phyloP scores from a whole-genome alignment of 2,113 vertebrate species.

The Vulpes ferrilata region DNA sequence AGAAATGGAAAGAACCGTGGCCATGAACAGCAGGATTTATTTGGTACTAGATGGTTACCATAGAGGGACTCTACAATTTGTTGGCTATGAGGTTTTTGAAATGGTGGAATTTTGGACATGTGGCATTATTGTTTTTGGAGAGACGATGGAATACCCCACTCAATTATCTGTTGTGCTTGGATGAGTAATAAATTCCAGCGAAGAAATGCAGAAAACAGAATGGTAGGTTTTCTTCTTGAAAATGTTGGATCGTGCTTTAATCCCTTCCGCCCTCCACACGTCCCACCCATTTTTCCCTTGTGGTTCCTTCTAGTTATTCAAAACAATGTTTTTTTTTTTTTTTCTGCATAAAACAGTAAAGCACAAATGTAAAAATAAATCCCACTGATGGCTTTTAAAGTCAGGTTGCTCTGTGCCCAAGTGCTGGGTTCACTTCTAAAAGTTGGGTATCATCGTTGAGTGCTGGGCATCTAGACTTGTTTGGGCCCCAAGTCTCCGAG shows the following conservation, averaged over 20 bases:
- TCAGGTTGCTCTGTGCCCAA: not conserved
- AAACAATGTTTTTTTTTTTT: slow-evolving; percentile 48
- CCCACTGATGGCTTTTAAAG: not conserved
- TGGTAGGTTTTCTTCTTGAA: not conserved
- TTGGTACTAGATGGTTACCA: slow-evolving; percentile 68
- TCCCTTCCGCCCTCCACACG: not conserved
- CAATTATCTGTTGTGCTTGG: slow-evolving; percentile 66
- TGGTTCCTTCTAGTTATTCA: slow-evolving; percentile 41
- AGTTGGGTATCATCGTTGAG: not conserved
- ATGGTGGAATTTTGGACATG: slow-evolving; percentile 52
- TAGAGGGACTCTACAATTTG: not conserved
- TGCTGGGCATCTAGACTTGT: not conserved
- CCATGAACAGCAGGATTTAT: slow-evolving; percentile 58
- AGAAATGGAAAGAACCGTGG: slow-evolving; percentile 71
- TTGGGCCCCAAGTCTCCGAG: not conserved
- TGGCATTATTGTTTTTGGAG: slow-evolving; percentile 69
- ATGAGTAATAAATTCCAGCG: slow-evolving; percentile 1
- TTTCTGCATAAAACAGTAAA: slow-evolving; percentile 32
- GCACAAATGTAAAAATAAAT: slow-evolving; percentile 25
- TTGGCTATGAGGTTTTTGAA: slow-evolving; percentile 54
- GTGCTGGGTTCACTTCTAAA: not conserved
- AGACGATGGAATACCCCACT: slow-evolving; percentile 33
- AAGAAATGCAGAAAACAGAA: slow-evolving; percentile 67
- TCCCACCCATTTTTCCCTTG: not conserved
- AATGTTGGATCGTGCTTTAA: not conserved